Evolutionary conservation across 1,140 invertebrate genomes (phyloP).

Genomic region (Heliconius melpomene): DNA sequence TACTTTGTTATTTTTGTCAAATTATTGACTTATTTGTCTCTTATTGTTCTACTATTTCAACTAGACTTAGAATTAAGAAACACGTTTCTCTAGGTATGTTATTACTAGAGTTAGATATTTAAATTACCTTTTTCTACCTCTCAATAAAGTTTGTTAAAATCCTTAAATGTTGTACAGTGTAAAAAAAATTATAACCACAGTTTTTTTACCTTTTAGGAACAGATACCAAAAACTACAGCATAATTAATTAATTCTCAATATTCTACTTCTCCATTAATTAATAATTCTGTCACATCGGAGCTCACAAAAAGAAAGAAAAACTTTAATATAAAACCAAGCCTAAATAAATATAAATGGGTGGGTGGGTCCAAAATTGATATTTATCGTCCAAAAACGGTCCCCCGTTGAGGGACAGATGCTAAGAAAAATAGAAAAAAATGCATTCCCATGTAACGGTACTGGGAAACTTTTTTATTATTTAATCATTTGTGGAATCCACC

Average conservation of each 20-base stretch:
- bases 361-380: slow-evolving; percentile 72
- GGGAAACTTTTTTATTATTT: slow-evolving; percentile 22
- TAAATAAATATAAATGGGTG: slow-evolving; percentile 76
- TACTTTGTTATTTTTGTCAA: too few relatives aligned
- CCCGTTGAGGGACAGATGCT: slow-evolving; percentile 65
- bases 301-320: neutral
- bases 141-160: too few relatives aligned
- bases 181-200: too few relatives aligned
- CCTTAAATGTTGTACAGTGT: too few relatives aligned
- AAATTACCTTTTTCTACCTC: too few relatives aligned
- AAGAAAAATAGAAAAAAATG: slow-evolving; percentile 37
- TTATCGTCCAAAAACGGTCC: slow-evolving; percentile 68
- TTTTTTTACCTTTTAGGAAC: too few relatives aligned
- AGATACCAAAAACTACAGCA: neutral
- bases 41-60: too few relatives aligned
- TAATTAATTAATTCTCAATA: neutral
- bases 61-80: too few relatives aligned
- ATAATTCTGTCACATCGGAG: neutral
- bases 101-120: too few relatives aligned
- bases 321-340: slow-evolving; percentile 38
- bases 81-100: too few relatives aligned
- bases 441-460: slow-evolving; percentile 43
- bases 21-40: too few relatives aligned
- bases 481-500: neutral
- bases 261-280: neutral